A percentile compares a stretch with the other conserved stretches of the same genome.
Evolutionary conservation across 2,797 vertebrate species (phyloP).

Genomic region (Chrosomus eos): DNA sequence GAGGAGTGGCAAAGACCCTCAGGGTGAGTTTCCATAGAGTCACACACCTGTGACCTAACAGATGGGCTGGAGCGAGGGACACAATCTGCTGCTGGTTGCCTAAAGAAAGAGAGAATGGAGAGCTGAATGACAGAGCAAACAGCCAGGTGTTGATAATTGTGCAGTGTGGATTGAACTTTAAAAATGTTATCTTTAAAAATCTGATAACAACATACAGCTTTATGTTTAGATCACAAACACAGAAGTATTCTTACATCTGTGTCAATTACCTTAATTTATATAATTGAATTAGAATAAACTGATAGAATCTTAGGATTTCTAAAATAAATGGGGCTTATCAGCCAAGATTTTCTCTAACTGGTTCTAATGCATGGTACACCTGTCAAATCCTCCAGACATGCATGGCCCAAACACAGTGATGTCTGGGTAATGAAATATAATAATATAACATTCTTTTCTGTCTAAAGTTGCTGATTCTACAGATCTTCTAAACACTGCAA

Average conservation of each 20-base stretch:
- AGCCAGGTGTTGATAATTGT: slow-evolving; percentile 2
- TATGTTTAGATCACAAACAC: neutral
- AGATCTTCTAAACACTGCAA: neutral
- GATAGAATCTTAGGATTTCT: neutral
- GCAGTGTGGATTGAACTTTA: neutral
- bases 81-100: slow-evolving; percentile 39
- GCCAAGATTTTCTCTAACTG: neutral
- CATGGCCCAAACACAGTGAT: neutral
- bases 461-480: neutral
- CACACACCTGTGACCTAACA: slow-evolving; percentile 2
- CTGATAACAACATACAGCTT: slow-evolving; percentile 9
- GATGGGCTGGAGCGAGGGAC: slow-evolving; percentile 10
- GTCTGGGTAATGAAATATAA: neutral
- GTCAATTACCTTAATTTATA: neutral
- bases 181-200: neutral
- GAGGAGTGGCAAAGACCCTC: slow-evolving; percentile 26
- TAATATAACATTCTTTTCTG: neutral
- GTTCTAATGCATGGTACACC: neutral
- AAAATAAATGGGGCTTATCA: neutral
- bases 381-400: neutral
- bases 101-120: slow-evolving; percentile 49
- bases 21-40: slow-evolving; percentile 24
- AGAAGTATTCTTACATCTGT: neutral
- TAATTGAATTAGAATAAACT: neutral
- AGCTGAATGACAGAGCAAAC: slow-evolving; percentile 9